phyloP scores from a whole-genome alignment of 2,113 vertebrate species.

The Cranoglanis bouderius region DNA sequence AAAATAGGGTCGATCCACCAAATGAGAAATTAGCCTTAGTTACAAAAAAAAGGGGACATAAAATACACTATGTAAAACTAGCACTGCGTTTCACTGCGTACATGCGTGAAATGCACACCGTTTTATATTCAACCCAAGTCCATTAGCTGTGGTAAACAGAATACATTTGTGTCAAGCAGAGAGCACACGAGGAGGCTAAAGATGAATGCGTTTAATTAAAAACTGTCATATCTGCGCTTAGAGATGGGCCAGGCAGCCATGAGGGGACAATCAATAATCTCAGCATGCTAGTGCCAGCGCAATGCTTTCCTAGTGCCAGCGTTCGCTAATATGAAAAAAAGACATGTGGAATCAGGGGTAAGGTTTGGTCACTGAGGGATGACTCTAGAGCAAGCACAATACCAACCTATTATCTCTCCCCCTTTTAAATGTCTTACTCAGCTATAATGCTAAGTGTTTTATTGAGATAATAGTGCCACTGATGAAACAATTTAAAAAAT shows the following conservation, averaged over 20 bases:
- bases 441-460: not conserved
- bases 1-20: conserved; percentile 22
- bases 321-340: conserved; percentile 23
- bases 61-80: conserved; percentile 9
- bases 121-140: conserved; percentile 60
- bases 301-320: conserved; percentile 20
- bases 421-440: conserved; percentile 10
- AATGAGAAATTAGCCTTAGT: not conserved
- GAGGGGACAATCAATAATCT: conserved; percentile 72
- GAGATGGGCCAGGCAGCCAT: conserved; percentile 64
- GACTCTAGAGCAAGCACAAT: conserved; percentile 5
- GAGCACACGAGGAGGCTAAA: conserved; percentile 62
- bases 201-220: conserved; percentile 82
- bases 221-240: conserved; percentile 77
- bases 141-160: conserved; percentile 74
- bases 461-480: not conserved
- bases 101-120: conserved; percentile 13
- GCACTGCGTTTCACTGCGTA: conserved; percentile 12
- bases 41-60: conserved; percentile 10
- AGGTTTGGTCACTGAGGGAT: conserved; percentile 19
- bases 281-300: conserved; percentile 32
- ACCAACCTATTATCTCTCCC: not conserved
- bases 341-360: not conserved
- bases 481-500: not conserved
- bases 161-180: conserved; percentile 74